Evolutionary conservation across 2,113 vertebrate genomes (phyloP).

Genomic region (Gallinago undulata): DNA sequence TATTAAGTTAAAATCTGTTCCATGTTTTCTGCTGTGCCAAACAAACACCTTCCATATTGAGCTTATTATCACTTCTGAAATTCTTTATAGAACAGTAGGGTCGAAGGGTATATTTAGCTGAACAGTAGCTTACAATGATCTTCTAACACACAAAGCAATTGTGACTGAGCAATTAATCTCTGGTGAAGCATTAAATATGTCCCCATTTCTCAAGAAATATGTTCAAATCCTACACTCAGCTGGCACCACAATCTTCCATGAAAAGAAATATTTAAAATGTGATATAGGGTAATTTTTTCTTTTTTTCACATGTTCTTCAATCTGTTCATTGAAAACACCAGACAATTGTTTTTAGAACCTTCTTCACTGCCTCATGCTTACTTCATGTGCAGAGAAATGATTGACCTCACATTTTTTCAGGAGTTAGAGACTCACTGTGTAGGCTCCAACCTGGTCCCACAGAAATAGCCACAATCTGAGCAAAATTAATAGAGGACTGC

Average conservation of each 20-base stretch:
- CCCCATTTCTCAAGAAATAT: background rate
- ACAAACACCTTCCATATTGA: slow-evolving; percentile 26
- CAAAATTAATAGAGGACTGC: slow-evolving; percentile 59
- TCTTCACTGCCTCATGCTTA: background rate
- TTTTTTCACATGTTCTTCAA: background rate
- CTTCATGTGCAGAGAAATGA: background rate
- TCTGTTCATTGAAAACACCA: background rate
- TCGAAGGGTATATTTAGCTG: background rate
- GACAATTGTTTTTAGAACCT: background rate
- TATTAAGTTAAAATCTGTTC: background rate
- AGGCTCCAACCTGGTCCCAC: slow-evolving; percentile 27
- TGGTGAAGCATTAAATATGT: background rate
- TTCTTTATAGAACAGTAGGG: background rate
- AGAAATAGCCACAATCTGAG: slow-evolving; percentile 39
- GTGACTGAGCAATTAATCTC: background rate
- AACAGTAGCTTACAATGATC: background rate
- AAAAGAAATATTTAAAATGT: background rate
- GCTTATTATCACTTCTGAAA: slow-evolving; percentile 29
- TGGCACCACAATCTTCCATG: background rate
- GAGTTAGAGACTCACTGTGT: slow-evolving; percentile 16
- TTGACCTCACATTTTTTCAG: background rate
- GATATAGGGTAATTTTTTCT: background rate
- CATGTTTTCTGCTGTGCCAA: background rate
- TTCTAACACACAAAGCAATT: background rate
- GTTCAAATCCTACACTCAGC: background rate